phyloP scores from a whole-genome alignment of 1,140 invertebrate genomes.

The Ips nitidus region DNA sequence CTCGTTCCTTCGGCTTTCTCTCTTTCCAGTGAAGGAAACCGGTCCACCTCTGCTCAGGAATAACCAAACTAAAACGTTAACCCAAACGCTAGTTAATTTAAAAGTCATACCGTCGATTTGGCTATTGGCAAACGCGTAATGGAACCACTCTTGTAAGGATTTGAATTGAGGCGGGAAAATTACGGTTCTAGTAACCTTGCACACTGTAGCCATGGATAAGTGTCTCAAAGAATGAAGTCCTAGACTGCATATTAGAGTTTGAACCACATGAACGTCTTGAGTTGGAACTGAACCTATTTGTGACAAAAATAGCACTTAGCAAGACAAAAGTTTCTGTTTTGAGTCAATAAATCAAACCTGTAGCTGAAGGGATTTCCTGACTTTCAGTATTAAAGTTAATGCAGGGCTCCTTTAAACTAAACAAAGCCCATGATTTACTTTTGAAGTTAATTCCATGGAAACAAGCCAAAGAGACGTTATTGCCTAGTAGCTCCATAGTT shows the following conservation, averaged over 20 bases:
- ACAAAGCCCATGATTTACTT: slow-evolving; percentile 94
- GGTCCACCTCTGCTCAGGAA: slow-evolving; percentile 73
- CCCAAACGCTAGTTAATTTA: background rate
- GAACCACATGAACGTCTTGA: slow-evolving; percentile 73
- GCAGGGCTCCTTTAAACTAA: slow-evolving; percentile 90
- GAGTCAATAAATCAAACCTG: background rate
- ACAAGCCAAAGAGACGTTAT: slow-evolving; percentile 92
- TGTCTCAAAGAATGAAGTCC: slow-evolving; percentile 72
- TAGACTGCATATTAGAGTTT: slow-evolving; percentile 86
- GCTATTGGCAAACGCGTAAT: slow-evolving; percentile 91
- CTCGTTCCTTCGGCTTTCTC: slow-evolving; percentile 61
- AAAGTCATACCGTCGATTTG: slow-evolving; percentile 82
- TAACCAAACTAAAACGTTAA: background rate
- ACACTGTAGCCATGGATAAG: slow-evolving; percentile 90
- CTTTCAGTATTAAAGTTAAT: slow-evolving; percentile 96
- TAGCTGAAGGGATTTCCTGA: slow-evolving; percentile 72
- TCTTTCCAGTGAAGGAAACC: slow-evolving; percentile 83
- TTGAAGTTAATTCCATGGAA: slow-evolving; percentile 98
- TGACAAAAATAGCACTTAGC: slow-evolving; percentile 17
- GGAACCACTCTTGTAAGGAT: slow-evolving; percentile 93
- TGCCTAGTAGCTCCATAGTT: slow-evolving; percentile 86
- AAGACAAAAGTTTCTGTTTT: slow-evolving; percentile 2
- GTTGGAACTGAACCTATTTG: slow-evolving; percentile 41
- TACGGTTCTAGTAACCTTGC: slow-evolving; percentile 85
- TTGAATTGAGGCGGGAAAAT: slow-evolving; percentile 95